Evolutionary conservation across 2,888 invertebrate genomes (phyloP).

Genomic region (Gastracanthus pulcherrimus): DNA sequence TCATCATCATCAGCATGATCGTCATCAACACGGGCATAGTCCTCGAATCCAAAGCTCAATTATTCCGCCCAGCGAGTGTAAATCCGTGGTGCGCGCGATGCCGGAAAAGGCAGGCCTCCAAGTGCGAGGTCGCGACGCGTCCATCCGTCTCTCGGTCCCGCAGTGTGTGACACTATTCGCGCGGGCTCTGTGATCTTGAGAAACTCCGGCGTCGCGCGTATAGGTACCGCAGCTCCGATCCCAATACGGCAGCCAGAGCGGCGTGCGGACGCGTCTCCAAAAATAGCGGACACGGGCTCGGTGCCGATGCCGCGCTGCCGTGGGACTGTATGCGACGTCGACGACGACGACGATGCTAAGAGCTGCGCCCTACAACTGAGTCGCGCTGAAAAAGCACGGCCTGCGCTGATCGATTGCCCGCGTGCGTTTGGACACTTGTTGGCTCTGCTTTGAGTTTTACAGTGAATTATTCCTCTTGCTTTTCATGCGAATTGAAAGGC

Average conservation of each 20-base stretch:
- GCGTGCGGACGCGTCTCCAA: background rate
- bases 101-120: slow-evolving; percentile 8
- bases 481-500: no score
- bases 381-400: background rate
- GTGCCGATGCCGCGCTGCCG: no score
- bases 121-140: slow-evolving; percentile 3
- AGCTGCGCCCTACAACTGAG: background rate
- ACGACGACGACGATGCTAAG: background rate
- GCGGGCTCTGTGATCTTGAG: slow-evolving; percentile 39
- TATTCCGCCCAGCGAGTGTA: background rate
- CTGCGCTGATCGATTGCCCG: no score
- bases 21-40: background rate
- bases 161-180: no score
- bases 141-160: background rate
- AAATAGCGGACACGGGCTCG: slow-evolving; percentile 30
- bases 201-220: slow-evolving; percentile 27
- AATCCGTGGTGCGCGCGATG: no score
- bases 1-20: background rate
- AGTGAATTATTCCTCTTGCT: no score
- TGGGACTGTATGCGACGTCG: no score
- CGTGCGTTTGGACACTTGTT: no score
- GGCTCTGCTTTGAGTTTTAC: no score
- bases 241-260: slow-evolving; percentile 30
- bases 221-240: no score
- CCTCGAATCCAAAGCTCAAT: no score